Evolutionary conservation across 1,140 invertebrate genomes (phyloP), one percentile per base, ranked within the genome.

Genomic region (Hormaphis cornu): DNA sequence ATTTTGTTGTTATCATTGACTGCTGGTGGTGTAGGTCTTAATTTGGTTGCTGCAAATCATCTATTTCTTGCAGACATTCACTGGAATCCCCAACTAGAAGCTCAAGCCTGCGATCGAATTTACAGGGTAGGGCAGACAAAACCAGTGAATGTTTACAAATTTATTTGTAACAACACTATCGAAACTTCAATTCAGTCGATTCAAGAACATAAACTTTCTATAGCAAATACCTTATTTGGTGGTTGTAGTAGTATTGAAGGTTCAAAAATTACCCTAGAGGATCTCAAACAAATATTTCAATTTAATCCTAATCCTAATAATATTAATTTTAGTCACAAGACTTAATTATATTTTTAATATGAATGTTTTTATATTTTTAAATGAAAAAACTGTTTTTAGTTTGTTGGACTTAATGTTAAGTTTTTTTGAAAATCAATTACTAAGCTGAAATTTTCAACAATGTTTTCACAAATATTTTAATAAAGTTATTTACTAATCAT

Each of bases 51-150:
- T 20, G 94, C 85, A 0, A 96, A 93, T 82, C 90, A 96, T 79
- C 80, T 98, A 10, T 85, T 97, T 48, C 75, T 98, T 4, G 75
- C 95, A 2, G 95, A 97, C 79, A 81, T 93, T 56, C 93, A 97
- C 78, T 97, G 94, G 93, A 97, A 97, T 82, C 94, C 93, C 0
- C 92, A 95, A 74, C 79, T 96, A 24, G 93, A 96, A 79, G 80
- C 86, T 6, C 93, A 97, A 77, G 93, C 93, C 0, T 91, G 90
- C 80, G 93, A 97, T 80, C 81, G 93, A 50, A 88, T 96, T 52
- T 93, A 95, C 79, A 81, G 94, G 69, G 86, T 95, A 52, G 94
- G 94, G 0, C 94, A 97, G 76, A 85, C 77, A 16, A 90, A 88
- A 76, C 76, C 83, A 75, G 92, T 95, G 0, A 82, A 84, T 66